Evolutionary conservation across 2,888 invertebrate species (phyloP), one percentile per base, ranked within the genome.

Genomic region (Eilema griseolum): DNA sequence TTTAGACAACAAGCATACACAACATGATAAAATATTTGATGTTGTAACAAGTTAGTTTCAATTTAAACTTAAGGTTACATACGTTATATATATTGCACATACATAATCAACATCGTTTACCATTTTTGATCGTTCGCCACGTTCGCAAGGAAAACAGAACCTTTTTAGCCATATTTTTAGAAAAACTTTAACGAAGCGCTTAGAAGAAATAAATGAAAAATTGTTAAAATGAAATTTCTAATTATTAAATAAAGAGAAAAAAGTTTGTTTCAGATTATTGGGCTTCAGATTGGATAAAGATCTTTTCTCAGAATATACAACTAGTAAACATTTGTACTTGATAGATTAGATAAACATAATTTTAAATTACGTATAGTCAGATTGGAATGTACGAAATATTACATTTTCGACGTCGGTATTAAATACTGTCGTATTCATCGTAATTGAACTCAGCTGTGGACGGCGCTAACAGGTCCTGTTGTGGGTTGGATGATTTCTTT

Each of bases 371-470:
- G 31, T 31, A 24, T 59, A 69, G 24, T 59, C 52, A 14, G 14
- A 24, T 46, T 60, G 80, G 80, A 80, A 81, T 80, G 80, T 79
- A 61, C 33, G 56, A 69, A 62, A 46, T 26, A 56, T 71, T 5
- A 33, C 66, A 68, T 66, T 59, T 31, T 60, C n/a, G 76, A n/a
- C 8, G 26, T 46, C 20, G 2, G 10, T 31, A 33, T 85, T 91
- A 95, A 83, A 95, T 89, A 76, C 93, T 94, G 68, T 95, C 94
- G 74, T 94, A 95, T 12, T 95, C 94, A 16, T 91, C 93, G 61
- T 92, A 92, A 75, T 90, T 86, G 66, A 91, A 90, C 1, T 87
- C 86, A 0, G 79, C 70, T 0, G 85, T 77, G 0, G 88, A 82
- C 0, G 91, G 89, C 7, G 85, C 96, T 93, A 88, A 95, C 87